These are phyloP conservation scores for Cynaeus angustus DNA, from an alignment of 2,888 invertebrate species.

Conservation along the genomic window DNA sequence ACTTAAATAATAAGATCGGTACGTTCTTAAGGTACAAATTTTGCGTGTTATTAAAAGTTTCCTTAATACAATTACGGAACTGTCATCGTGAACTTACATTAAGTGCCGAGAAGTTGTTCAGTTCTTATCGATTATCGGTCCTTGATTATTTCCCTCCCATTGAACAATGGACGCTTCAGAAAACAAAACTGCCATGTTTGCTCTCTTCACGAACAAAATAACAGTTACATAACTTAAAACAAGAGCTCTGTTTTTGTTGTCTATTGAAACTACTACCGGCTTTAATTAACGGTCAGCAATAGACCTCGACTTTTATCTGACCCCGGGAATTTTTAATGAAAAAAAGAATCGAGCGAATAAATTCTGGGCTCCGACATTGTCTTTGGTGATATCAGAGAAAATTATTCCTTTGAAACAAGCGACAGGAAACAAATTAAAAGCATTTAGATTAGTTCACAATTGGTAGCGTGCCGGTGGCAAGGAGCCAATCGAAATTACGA, in stretches of 20 bases:
- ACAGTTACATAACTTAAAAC: conserved; percentile 18
- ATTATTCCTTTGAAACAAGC: conserved; percentile 59
- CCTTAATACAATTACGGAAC: conserved; percentile 28
- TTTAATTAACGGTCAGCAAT: background rate
- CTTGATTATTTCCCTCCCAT: conserved; percentile 19
- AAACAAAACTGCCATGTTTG: conserved; percentile 24
- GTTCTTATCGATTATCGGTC: conserved; percentile 31
- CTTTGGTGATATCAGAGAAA: conserved; percentile 52
- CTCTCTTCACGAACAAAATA: conserved; percentile 13
- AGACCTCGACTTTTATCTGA: background rate
- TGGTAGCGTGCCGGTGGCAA: conserved; percentile 47
- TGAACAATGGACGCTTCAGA: conserved; percentile 29
- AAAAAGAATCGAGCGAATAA: conserved; percentile 21
- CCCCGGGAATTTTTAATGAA: conserved; percentile 2
- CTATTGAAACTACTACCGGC: no score
- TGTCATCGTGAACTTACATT: conserved; percentile 24
- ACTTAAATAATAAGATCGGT: conserved; percentile 24
- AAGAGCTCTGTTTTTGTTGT: background rate
- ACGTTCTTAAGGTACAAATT: conserved; percentile 27
- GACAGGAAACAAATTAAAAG: conserved; percentile 61
- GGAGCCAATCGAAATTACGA: conserved; percentile 50
- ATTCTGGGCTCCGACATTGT: conserved; percentile 49
- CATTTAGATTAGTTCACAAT: conserved; percentile 57
- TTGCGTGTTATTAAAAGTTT: conserved; percentile 30
- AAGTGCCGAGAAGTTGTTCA: conserved; percentile 30